phyloP scores from a whole-genome alignment of 1,140 invertebrate genomes.

The Drosophila biarmipes region DNA sequence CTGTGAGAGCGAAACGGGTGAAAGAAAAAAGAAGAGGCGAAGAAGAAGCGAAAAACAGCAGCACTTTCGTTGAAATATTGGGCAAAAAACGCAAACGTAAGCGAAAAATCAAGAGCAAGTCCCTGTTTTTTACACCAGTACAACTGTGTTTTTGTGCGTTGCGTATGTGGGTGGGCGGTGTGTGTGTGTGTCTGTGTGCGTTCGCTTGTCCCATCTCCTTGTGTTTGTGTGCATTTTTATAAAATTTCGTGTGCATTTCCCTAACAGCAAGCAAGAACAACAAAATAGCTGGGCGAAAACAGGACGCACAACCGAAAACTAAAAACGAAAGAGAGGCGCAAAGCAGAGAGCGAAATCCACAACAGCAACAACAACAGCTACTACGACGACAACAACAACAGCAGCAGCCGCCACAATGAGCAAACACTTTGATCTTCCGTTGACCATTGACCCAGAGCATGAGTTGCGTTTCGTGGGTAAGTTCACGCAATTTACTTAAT shows the following conservation, averaged over 20 bases:
- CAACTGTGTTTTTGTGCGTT: background rate
- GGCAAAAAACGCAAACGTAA: slow-evolving; percentile 48
- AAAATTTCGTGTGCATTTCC: slow-evolving; percentile 45
- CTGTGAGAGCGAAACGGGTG: slow-evolving; percentile 32
- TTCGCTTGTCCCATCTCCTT: background rate
- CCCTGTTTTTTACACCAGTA: background rate
- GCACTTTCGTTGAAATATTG: slow-evolving; percentile 19
- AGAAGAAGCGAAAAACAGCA: slow-evolving; percentile 22
- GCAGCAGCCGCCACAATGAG: slow-evolving; percentile 55
- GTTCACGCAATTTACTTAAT: slow-evolving; percentile 9
- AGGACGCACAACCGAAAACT: slow-evolving; percentile 42
- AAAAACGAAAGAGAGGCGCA: slow-evolving; percentile 8
- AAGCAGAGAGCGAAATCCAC: slow-evolving; percentile 14
- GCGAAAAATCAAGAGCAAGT: slow-evolving; percentile 19
- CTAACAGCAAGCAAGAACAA: slow-evolving; percentile 27
- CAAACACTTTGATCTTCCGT: slow-evolving; percentile 50
- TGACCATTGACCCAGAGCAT: slow-evolving; percentile 77
- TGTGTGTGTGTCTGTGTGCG: slow-evolving; percentile 3
- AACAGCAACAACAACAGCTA: slow-evolving; percentile 19
- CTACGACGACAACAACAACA: slow-evolving; percentile 36
- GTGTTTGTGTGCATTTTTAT: slow-evolving; percentile 15
- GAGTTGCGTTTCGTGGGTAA: slow-evolving; percentile 82
- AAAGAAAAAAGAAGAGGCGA: slow-evolving; percentile 22
- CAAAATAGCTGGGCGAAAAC: slow-evolving; percentile 4
- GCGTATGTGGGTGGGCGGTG: background rate